Base-by-base conservation (phyloP, 2,113 vertebrate genomes). In the Hypanus sabinus region DNA sequence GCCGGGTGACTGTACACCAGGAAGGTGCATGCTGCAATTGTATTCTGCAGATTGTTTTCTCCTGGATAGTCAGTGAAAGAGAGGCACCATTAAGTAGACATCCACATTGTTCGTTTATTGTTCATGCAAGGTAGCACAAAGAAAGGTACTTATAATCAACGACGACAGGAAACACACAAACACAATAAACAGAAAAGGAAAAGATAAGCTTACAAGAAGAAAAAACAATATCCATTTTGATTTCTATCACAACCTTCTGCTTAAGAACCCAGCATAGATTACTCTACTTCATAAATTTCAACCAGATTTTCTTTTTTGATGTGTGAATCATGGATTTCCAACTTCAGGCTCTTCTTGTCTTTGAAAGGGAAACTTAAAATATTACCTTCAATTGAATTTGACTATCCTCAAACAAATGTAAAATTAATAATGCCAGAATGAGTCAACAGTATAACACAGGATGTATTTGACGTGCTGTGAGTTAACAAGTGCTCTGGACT, bases 401-500 rank as follows among this genome's bases (percentile, higher is more conserved):
- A 46, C 70, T 7, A 4, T 46, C 36, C n/a, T 73, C 16, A 65
- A 90, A 65, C 85, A 90, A 90, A 90, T 16, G 4, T 55, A 73
- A 70, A 93, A 75, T 75, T 55, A 73, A 73, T 46, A 93, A 93
- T 93, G 36, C 4, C 33, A 27, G 24, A 24, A 38, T 68, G 57
- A 92, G 88, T 65, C 85, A 88, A 55, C 7, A 90, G 14, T 16
- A 65, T 65, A 68, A 90, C 62, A 65, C 65, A 70, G 88, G 88
- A 70, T 91, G 88, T 68, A 62, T 30, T 6, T 91, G 60, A 91
- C 65, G 16, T 93, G 33, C 70, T 75, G 12, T 7, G n/a, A 60
- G 85, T 88, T 88, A 60, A 88, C 27, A 88, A 62, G 14, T 88
- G 55, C 30, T 65, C n/a, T 90, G 85, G 85, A 65, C 60, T 90